Evolutionary conservation across 2,797 vertebrate genomes (phyloP).

Genomic region (Adelosebastes latens): DNA sequence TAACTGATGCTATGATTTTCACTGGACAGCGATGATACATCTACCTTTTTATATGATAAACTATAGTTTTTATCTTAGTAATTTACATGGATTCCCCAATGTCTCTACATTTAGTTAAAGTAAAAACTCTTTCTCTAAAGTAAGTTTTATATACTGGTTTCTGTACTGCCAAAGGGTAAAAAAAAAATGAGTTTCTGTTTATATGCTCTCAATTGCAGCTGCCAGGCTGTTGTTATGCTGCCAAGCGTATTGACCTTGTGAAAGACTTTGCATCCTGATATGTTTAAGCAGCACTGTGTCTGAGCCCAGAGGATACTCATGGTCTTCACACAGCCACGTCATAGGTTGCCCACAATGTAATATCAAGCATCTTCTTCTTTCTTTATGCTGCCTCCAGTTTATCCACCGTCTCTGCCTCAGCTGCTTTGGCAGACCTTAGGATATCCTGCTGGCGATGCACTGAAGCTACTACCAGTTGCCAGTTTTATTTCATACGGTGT

Average conservation of each 20-base stretch:
- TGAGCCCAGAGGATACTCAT: constrained; percentile 25
- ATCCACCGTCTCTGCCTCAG: not conserved
- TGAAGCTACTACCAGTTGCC: not conserved
- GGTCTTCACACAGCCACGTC: constrained; percentile 10
- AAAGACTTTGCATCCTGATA: constrained; percentile 45
- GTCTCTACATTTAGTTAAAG: not conserved
- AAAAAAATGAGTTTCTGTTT: constrained; percentile 16
- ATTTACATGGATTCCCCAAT: not conserved
- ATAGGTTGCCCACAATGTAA: not conserved
- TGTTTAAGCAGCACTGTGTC: constrained; percentile 28
- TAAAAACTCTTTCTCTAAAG: not conserved
- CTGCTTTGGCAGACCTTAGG: constrained; percentile 8
- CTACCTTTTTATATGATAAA: not conserved
- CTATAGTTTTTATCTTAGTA: not conserved
- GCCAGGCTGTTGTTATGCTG: constrained; percentile 36
- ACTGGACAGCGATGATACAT: not conserved
- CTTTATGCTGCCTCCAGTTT: not conserved
- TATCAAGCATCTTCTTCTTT: not conserved
- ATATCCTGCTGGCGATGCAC: constrained; percentile 15
- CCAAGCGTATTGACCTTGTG: constrained; percentile 48
- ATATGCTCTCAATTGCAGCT: constrained; percentile 17
- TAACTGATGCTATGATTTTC: no score
- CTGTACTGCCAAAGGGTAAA: not conserved
- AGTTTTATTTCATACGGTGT: constrained; percentile 10
- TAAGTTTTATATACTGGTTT: constrained; percentile 5